These are phyloP conservation scores for Chamaetylas fuelleborni DNA, from an alignment of 2,113 vertebrate genomes.

Conservation along the genomic window DNA sequence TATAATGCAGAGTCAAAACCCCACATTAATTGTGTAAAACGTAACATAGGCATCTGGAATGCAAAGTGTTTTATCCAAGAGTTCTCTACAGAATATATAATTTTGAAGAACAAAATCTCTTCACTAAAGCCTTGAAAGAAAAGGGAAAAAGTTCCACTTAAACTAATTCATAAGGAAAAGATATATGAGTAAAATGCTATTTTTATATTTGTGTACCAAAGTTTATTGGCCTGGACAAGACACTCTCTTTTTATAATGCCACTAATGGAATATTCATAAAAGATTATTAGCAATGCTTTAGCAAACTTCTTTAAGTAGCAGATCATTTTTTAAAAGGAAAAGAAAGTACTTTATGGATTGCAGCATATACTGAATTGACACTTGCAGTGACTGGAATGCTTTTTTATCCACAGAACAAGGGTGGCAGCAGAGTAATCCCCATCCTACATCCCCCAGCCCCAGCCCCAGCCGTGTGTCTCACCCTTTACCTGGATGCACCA, in stretches of 20 bases:
- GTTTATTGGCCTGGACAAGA: not conserved
- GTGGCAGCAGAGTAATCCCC: conserved; percentile 50
- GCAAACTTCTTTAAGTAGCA: not conserved
- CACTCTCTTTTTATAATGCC: not conserved
- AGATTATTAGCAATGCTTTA: not conserved
- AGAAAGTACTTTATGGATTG: not conserved
- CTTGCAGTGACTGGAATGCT: conserved; percentile 42
- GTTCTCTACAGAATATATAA: not conserved
- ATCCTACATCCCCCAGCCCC: conserved; percentile 51
- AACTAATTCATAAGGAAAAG: not conserved
- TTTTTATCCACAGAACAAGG: conserved; percentile 57
- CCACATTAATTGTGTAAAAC: not conserved
- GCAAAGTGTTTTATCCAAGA: not conserved
- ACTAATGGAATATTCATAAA: not conserved
- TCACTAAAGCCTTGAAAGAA: not conserved
- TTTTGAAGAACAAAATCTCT: not conserved
- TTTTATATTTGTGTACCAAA: not conserved
- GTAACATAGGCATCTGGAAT: not conserved
- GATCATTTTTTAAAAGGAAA: not conserved
- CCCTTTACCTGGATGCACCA: conserved; percentile 50
- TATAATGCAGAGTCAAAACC: not conserved
- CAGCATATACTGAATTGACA: conserved; percentile 17
- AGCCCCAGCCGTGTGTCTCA: conserved; percentile 43
- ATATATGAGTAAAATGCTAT: not conserved
- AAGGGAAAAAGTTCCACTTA: not conserved